phyloP scores from a whole-genome alignment of 2,113 vertebrate species.

The Stigmatopora argus region DNA sequence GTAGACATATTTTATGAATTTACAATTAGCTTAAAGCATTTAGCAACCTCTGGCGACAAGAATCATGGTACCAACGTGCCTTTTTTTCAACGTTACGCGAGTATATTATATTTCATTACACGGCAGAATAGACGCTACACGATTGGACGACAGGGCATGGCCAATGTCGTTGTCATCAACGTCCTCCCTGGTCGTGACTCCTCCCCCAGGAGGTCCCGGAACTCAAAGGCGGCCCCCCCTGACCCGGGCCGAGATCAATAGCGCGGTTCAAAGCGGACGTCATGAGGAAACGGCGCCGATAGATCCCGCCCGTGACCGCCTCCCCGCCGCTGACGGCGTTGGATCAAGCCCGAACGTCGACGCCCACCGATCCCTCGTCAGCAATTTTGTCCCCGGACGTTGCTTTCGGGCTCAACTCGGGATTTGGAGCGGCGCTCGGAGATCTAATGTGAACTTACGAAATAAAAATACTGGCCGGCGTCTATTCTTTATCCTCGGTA shows the following conservation, averaged over 20 bases:
- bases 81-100: too few species aligned
- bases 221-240: conserved; percentile 49
- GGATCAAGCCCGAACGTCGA: conserved; percentile 49
- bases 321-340: conserved; percentile 50
- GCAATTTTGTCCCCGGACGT: background rate
- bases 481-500: background rate
- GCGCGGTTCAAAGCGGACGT: conserved; percentile 59
- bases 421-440: conserved; percentile 12
- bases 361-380: conserved; percentile 17
- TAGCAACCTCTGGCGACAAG: too few species aligned
- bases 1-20: too few species aligned
- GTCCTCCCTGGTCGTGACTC: conserved; percentile 25
- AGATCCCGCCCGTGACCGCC: conserved; percentile 48
- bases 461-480: background rate
- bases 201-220: conserved; percentile 8
- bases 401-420: conserved; percentile 7
- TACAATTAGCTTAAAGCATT: too few species aligned
- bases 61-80: too few species aligned
- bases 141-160: too few species aligned
- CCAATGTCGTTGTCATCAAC: conserved; percentile 27
- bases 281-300: conserved; percentile 61
- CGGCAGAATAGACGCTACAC: too few species aligned
- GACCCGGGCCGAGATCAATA: conserved; percentile 65
- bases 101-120: too few species aligned
- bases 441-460: conserved; percentile 10